Conservation (phyloP, 2,797 vertebrate genomes). For the Pangasius mekongensis region DNA sequence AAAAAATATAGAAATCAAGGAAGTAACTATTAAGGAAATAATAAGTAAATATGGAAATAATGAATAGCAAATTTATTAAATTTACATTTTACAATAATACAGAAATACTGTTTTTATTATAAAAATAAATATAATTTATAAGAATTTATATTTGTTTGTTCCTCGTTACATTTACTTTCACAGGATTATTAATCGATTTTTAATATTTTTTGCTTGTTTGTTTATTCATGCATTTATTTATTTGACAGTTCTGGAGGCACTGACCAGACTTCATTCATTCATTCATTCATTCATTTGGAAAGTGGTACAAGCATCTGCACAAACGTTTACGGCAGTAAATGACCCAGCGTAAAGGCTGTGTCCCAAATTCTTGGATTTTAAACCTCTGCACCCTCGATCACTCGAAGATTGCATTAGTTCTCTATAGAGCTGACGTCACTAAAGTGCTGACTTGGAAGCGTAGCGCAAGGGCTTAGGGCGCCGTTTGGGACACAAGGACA, state of each 20-base stretch:
- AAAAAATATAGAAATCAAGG: not conserved
- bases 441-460: not conserved
- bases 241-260: not conserved
- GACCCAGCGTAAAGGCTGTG: not conserved
- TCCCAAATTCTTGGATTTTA: not conserved
- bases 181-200: not conserved
- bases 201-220: not conserved
- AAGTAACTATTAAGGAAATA: not conserved
- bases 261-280: not conserved
- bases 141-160: not conserved
- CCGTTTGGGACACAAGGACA: slow-evolving; percentile 9
- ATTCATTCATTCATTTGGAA: not conserved
- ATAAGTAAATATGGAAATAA: too few species aligned
- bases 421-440: not conserved
- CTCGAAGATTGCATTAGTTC: not conserved
- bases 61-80: not conserved
- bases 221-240: not conserved
- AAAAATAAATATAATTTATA: not conserved
- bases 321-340: not conserved
- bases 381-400: not conserved
- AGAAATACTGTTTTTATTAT: not conserved
- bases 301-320: not conserved
- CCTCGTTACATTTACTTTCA: not conserved
- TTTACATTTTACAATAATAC: not conserved
- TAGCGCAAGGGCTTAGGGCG: not conserved